These are phyloP conservation scores for Dipodomys merriami DNA, from an alignment of 2,113 vertebrate species.

Conservation along the genomic window DNA sequence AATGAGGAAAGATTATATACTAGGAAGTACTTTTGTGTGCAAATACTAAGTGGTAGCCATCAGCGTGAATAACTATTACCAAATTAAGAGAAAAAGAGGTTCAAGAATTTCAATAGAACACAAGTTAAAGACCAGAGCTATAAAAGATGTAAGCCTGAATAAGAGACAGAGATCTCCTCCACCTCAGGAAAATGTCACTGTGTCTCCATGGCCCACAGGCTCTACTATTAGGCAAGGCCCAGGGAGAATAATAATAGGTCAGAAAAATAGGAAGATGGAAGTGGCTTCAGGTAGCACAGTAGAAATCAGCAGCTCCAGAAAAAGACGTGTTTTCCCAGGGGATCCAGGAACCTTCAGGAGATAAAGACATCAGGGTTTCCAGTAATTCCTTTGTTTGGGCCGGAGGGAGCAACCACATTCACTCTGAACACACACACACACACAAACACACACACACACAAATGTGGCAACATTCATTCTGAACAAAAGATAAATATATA, in stretches of 20 bases:
- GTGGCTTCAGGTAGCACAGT: neutral
- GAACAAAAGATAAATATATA: too few species aligned
- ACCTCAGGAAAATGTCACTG: neutral
- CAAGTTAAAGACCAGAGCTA: neutral
- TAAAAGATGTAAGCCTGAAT: neutral
- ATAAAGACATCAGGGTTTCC: neutral
- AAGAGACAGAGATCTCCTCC: neutral
- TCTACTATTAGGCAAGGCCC: neutral
- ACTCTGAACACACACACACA: too few species aligned
- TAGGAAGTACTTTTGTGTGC: slow-evolving; percentile 2
- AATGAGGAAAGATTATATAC: neutral
- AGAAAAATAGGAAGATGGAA: neutral
- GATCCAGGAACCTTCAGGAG: neutral
- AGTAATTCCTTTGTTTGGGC: neutral
- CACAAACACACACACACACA: too few species aligned
- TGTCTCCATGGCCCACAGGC: neutral
- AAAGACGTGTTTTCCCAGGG: neutral
- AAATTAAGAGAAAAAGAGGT: slow-evolving; percentile 1
- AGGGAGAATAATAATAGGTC: neutral
- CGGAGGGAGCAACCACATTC: too few species aligned
- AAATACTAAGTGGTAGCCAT: neutral
- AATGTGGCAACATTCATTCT: too few species aligned
- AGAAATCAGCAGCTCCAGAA: neutral
- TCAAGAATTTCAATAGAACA: neutral
- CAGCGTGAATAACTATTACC: slow-evolving; percentile 18